Percentiles rank a stretch among this genome's conserved stretches.
These are phyloP conservation scores for Brachynemurus nebulosus DNA, from an alignment of 2,888 invertebrate genomes.

Conservation along the genomic window DNA sequence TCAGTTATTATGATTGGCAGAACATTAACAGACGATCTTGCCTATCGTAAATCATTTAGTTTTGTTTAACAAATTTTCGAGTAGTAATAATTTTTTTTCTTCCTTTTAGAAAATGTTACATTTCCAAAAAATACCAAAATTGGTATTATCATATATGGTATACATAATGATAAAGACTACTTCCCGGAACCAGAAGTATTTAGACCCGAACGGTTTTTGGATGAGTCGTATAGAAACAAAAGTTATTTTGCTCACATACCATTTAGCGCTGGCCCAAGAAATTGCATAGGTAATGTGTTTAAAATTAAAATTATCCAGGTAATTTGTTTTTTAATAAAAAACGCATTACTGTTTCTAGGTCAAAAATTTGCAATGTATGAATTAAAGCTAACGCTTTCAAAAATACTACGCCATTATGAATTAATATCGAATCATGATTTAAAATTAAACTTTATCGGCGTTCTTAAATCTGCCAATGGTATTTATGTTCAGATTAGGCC, in stretches of 20 bases:
- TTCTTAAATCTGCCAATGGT: slow-evolving; percentile 35
- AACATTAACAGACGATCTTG: no score
- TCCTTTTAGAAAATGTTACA: no score
- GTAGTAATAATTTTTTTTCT: no score
- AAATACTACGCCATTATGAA: slow-evolving; percentile 36
- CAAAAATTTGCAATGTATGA: slow-evolving; percentile 39
- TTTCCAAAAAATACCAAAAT: no score
- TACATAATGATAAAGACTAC: not conserved
- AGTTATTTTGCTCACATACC: not conserved
- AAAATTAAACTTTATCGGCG: slow-evolving; percentile 31
- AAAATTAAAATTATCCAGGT: no score
- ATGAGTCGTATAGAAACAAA: not conserved
- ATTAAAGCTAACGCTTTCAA: slow-evolving; percentile 38
- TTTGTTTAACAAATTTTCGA: no score
- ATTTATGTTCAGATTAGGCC: slow-evolving; percentile 25
- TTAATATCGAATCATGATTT: slow-evolving; percentile 29
- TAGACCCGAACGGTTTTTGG: slow-evolving; percentile 1
- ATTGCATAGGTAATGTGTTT: slow-evolving; percentile 6
- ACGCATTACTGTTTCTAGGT: no score
- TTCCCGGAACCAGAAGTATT: slow-evolving; percentile 3
- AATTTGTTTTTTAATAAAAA: no score
- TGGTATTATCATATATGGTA: not conserved
- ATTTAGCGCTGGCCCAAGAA: slow-evolving; percentile 1
- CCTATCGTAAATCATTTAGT: no score
- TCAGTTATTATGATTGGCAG: no score